Evolutionary conservation across 2,888 invertebrate genomes (phyloP).

Genomic region (Metopia argyrocephala): DNA sequence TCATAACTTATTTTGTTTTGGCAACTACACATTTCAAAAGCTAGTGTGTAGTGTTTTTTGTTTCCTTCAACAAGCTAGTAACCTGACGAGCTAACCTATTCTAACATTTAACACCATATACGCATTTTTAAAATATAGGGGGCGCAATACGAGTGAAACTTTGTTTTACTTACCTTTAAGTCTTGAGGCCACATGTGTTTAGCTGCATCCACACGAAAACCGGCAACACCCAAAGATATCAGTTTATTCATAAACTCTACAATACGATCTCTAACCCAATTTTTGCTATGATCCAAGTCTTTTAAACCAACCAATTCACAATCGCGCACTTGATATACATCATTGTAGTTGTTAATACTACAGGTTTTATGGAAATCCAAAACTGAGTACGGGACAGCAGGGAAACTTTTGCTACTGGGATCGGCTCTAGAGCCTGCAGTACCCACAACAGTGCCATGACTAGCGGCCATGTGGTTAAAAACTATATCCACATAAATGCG

Average conservation of each 20-base stretch:
- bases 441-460: constrained; percentile 78
- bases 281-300: constrained; percentile 85
- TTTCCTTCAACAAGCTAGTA: too few relatives aligned
- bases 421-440: constrained; percentile 83
- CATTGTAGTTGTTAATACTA: constrained; percentile 83
- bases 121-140: too few relatives aligned
- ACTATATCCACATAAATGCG: constrained; percentile 91
- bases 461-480: constrained; percentile 90
- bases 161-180: constrained; percentile 79
- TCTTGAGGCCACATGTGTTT: constrained; percentile 91
- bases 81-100: too few relatives aligned
- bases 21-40: too few relatives aligned
- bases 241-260: constrained; percentile 74
- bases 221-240: constrained; percentile 87
- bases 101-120: too few relatives aligned
- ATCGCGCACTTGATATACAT: constrained; percentile 83
- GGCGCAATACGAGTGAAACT: too few relatives aligned
- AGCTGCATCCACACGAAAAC: constrained; percentile 90
- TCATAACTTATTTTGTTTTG: too few relatives aligned
- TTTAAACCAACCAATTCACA: constrained; percentile 86
- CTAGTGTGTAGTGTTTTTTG: too few relatives aligned
- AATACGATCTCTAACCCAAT: constrained; percentile 71
- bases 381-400: constrained; percentile 83
- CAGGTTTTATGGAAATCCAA: constrained; percentile 86
- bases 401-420: constrained; percentile 80